Percentiles rank a stretch among this genome's conserved stretches.
phyloP scores from a whole-genome alignment of 2,888 invertebrate genomes.

The Romanomermis culicivorax region DNA sequence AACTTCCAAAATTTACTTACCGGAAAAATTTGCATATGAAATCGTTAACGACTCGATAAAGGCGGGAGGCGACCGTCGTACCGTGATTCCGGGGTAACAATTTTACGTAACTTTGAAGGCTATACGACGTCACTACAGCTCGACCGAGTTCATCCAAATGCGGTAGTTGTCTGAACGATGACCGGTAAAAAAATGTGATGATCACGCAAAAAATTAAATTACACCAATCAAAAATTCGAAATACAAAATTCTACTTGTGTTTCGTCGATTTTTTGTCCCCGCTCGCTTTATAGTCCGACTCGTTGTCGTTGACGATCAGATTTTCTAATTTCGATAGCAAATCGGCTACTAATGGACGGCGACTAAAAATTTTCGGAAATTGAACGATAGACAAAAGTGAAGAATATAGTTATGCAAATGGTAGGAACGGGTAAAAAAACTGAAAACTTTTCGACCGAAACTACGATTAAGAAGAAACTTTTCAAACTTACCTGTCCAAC shows the following conservation, averaged over 20 bases:
- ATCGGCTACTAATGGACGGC: slow-evolving; percentile 7
- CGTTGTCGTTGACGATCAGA: slow-evolving; percentile 20
- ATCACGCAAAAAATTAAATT: not conserved
- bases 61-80: slow-evolving; percentile 19
- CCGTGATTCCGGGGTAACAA: slow-evolving; percentile 19
- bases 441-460: no score
- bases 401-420: no score
- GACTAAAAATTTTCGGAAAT: not conserved
- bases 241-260: not conserved
- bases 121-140: slow-evolving; percentile 18
- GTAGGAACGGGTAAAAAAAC: not conserved
- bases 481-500: no score
- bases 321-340: slow-evolving; percentile 13
- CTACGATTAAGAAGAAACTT: no score
- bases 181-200: not conserved
- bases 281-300: not conserved
- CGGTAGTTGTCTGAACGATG: slow-evolving; percentile 12
- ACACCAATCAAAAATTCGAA: not conserved
- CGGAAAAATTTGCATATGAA: slow-evolving; percentile 11
- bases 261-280: not conserved
- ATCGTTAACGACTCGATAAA: slow-evolving; percentile 16
- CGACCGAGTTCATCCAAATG: slow-evolving; percentile 19
- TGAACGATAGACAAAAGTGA: not conserved
- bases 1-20: no score
- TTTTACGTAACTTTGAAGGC: slow-evolving; percentile 18